phyloP scores from a whole-genome alignment of 2,888 invertebrate species.

The Meteorus cinctellus region DNA sequence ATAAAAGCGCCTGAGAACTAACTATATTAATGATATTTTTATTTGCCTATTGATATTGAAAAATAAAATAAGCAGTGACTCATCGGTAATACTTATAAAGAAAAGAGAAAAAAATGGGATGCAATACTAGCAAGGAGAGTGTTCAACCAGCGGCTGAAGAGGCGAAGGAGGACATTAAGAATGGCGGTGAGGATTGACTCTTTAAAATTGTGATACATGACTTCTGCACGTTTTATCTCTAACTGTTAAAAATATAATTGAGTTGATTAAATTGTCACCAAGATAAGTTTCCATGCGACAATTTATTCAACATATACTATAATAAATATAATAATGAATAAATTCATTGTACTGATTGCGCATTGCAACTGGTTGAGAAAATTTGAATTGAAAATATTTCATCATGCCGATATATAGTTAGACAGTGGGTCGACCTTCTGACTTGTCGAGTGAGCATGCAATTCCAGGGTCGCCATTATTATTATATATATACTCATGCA shows the following conservation, averaged over 20 bases:
- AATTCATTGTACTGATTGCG: background rate
- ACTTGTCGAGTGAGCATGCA: background rate
- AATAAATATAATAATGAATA: background rate
- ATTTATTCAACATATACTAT: background rate
- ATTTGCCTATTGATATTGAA: background rate
- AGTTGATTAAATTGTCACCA: background rate
- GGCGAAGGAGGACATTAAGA: slow-evolving; percentile 67
- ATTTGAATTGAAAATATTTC: slow-evolving; percentile 14
- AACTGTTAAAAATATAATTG: background rate
- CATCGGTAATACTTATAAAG: slow-evolving; percentile 19
- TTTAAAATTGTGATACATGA: background rate
- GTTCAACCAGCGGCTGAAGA: slow-evolving; percentile 70
- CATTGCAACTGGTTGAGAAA: background rate
- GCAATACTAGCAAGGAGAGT: slow-evolving; percentile 79
- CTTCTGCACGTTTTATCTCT: background rate
- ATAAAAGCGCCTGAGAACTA: background rate
- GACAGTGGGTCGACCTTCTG: slow-evolving; percentile 13
- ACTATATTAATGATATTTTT: background rate
- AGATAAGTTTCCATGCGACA: background rate
- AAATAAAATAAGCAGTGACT: slow-evolving; percentile 18
- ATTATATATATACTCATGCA: slow-evolving; percentile 15
- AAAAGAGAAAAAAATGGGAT: slow-evolving; percentile 73
- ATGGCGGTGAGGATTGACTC: slow-evolving; percentile 64
- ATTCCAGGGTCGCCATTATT: slow-evolving; percentile 27
- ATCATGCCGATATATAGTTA: background rate